phyloP scores from a whole-genome alignment of 35 echinoderm and acorn worm species.

The Ptychodera flava region DNA sequence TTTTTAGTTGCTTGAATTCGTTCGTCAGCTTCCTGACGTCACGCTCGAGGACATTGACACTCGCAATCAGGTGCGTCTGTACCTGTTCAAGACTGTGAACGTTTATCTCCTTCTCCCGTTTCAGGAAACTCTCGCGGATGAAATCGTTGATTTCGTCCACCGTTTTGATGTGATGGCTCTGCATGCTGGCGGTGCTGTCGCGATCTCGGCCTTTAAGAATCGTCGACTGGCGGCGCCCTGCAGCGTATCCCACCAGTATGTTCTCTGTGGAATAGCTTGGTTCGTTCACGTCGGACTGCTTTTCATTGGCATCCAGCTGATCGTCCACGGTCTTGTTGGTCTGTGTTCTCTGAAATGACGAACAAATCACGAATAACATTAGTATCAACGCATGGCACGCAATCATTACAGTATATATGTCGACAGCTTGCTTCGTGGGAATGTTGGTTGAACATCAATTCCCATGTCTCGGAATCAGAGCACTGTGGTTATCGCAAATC shows the following conservation, averaged over 20 bases:
- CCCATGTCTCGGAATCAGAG: no score
- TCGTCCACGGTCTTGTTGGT: no score
- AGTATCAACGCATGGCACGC: no score
- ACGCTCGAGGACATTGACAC: neutral
- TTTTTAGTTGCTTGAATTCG: neutral
- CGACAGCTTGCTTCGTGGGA: no score
- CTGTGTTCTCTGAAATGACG: no score
- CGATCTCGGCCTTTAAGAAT: neutral
- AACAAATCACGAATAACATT: no score
- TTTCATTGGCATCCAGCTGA: neutral
- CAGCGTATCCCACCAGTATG: neutral
- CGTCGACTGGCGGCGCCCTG: neutral
- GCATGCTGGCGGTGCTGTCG: neutral
- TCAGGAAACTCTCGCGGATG: neutral
- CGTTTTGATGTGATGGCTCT: neutral
- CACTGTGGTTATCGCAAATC: no score
- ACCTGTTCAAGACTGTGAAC: neutral
- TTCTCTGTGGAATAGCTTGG: neutral
- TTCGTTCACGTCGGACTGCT: neutral
- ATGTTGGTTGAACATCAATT: no score
- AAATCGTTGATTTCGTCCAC: neutral
- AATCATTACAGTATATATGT: no score
- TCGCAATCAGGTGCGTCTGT: neutral
- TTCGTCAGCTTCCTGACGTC: neutral
- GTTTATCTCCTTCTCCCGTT: neutral